phyloP scores from a whole-genome alignment of 1,140 invertebrate species.

The Hyles vespertilio region DNA sequence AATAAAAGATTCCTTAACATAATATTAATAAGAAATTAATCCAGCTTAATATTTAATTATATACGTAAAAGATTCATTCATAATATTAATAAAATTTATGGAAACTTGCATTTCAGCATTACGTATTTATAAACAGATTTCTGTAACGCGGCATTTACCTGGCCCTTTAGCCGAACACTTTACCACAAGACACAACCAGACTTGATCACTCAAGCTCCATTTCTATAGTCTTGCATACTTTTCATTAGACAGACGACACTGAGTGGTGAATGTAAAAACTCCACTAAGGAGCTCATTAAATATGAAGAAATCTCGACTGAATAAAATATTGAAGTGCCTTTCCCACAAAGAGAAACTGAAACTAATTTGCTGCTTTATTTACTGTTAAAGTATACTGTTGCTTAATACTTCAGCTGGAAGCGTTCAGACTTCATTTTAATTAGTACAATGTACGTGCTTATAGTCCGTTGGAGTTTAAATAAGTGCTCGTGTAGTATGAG shows the following conservation, averaged over 20 bases:
- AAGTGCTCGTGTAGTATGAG: constrained; percentile 20
- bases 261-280: constrained; percentile 7
- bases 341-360: constrained; percentile 35
- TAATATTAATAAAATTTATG: too few species aligned
- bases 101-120: too few species aligned
- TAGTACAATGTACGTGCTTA: constrained; percentile 55
- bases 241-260: neutral
- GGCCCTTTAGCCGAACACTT: too few species aligned
- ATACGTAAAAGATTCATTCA: too few species aligned
- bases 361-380: constrained; percentile 57
- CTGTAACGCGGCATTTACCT: too few species aligned
- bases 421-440: constrained; percentile 56
- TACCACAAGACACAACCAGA: too few species aligned
- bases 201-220: too few species aligned
- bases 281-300: constrained; percentile 23
- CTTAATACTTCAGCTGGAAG: constrained; percentile 14
- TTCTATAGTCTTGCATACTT: neutral
- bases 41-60: too few species aligned
- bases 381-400: constrained; percentile 37
- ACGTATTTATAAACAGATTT: too few species aligned
- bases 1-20: too few species aligned
- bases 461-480: constrained; percentile 42
- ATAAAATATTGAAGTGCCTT: constrained; percentile 29
- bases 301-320: constrained; percentile 22
- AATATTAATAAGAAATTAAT: too few species aligned